Conservation (phyloP, 2,797 vertebrate species). For the Tangara arthus region DNA sequence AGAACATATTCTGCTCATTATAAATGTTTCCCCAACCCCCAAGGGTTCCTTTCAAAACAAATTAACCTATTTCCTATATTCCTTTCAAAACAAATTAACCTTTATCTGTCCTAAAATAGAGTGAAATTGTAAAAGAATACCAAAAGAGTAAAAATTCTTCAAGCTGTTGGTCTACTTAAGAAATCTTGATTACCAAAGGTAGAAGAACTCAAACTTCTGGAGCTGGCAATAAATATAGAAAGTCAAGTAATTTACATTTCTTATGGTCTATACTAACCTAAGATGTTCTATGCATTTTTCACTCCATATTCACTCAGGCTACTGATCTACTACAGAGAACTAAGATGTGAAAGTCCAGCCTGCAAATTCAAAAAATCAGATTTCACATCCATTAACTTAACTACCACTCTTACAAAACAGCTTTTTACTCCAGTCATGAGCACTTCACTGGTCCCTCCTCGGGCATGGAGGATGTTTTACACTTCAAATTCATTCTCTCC, state of each 20-base stretch:
- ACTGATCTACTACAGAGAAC: not conserved
- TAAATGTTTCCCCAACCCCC: rapidly evolving
- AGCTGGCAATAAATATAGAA: not conserved
- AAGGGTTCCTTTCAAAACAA: not conserved
- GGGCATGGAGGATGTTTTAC: not conserved
- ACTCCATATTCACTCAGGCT: not conserved
- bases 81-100: not conserved
- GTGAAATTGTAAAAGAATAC: not conserved
- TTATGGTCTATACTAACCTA: not conserved
- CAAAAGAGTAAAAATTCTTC: not conserved
- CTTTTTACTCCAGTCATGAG: not conserved
- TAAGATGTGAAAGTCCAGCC: not conserved
- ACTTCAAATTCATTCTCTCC: not conserved
- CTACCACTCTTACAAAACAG: not conserved
- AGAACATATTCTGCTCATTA: not conserved
- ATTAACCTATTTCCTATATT: not conserved
- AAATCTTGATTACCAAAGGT: not conserved
- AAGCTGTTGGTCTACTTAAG: not conserved
- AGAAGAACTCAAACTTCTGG: not conserved
- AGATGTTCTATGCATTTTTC: not conserved
- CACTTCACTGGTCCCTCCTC: not conserved
- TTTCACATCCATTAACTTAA: not conserved
- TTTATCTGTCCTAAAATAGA: not conserved
- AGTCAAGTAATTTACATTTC: not conserved
- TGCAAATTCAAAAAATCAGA: not conserved